These are phyloP conservation scores for Pseudochirops corinnae DNA, from an alignment of 2,797 vertebrate genomes.

Conservation along the genomic window DNA sequence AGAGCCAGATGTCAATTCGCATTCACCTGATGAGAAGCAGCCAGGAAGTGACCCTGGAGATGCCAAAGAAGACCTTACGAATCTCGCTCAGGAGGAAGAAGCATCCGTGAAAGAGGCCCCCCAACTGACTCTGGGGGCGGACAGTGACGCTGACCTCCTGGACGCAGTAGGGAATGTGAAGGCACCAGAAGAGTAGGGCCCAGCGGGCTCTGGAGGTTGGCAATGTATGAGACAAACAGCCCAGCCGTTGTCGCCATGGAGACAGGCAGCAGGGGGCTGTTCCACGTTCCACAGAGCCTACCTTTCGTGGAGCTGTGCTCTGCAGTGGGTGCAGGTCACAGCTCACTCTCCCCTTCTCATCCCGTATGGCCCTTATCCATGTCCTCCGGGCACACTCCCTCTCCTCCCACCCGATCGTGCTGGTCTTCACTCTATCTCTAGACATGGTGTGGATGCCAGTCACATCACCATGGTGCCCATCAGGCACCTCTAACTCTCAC, in stretches of 20 bases:
- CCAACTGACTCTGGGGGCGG: constrained; percentile 17
- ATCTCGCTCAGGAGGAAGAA: constrained; percentile 18
- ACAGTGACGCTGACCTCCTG: constrained; percentile 55
- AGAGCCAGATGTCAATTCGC: constrained; percentile 60
- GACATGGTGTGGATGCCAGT: background rate
- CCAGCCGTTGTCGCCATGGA: background rate
- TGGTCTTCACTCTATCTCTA: background rate
- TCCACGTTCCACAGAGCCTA: background rate
- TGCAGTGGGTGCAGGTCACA: background rate
- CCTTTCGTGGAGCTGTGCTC: background rate
- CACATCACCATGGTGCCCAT: background rate
- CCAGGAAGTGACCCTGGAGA: constrained; percentile 25
- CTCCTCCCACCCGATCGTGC: accelerated
- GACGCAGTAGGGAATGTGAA: constrained; percentile 66
- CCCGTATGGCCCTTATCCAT: background rate
- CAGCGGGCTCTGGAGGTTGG: background rate
- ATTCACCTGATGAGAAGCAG: constrained; percentile 75
- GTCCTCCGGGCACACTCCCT: no score
- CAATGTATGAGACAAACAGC: background rate
- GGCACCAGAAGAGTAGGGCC: constrained; percentile 80
- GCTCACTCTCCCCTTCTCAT: background rate
- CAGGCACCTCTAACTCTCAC: background rate
- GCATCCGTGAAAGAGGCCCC: constrained; percentile 65
- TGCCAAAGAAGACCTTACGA: constrained; percentile 65
- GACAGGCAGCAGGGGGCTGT: background rate